phyloP scores from a whole-genome alignment of 1,140 invertebrate genomes.

The Anthonomus grandis region DNA sequence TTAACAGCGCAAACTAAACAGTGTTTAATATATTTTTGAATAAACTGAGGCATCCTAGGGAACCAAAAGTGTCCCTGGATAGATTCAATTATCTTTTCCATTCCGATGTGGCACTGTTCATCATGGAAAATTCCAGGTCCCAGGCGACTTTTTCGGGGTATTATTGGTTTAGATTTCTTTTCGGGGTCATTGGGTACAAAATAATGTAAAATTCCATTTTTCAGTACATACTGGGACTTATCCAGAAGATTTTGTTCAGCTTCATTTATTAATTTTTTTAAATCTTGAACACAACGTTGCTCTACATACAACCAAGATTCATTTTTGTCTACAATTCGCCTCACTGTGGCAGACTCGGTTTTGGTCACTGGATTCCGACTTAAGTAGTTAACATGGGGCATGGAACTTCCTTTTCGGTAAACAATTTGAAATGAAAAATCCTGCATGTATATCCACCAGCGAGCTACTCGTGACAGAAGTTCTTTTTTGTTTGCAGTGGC shows the following conservation, averaged over 20 bases:
- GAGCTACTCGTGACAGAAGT: constrained; percentile 37
- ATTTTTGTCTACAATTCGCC: background rate
- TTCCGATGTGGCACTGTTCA: constrained; percentile 16
- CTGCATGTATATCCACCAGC: constrained; percentile 47
- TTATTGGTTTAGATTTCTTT: background rate
- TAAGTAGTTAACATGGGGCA: constrained; percentile 15
- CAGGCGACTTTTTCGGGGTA: constrained; percentile 8
- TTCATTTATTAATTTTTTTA: background rate
- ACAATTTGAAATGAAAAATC: constrained; percentile 39
- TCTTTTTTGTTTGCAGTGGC: constrained; percentile 42
- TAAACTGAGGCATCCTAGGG: constrained; percentile 14
- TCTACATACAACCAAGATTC: constrained; percentile 7
- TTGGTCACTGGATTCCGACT: constrained; percentile 3
- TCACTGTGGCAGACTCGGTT: background rate
- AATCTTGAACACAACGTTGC: background rate
- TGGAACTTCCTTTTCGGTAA: constrained; percentile 4
- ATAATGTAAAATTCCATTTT: no score
- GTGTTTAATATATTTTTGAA: constrained; percentile 15
- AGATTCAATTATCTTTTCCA: constrained; percentile 4
- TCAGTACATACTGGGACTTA: background rate
- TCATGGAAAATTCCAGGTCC: constrained; percentile 2
- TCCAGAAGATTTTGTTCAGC: background rate
- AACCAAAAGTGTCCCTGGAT: constrained; percentile 16
- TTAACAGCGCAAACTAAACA: constrained; percentile 14
- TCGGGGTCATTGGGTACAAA: no score